phyloP scores from a whole-genome alignment of 1,140 invertebrate genomes.

The Rhizoglyphus robini region DNA sequence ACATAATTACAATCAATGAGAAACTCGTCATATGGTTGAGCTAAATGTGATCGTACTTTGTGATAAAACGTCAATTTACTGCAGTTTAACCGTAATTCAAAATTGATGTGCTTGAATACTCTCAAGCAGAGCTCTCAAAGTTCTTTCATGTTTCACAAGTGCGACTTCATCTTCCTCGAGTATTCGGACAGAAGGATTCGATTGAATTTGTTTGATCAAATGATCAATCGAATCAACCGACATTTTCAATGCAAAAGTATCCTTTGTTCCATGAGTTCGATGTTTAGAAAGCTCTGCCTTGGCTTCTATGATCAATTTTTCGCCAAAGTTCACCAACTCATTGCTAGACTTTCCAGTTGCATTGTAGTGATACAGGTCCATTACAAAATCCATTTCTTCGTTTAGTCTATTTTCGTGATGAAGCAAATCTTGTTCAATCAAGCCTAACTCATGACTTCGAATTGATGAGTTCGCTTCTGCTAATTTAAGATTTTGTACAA shows the following conservation, averaged over 20 bases:
- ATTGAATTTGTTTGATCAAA: no score
- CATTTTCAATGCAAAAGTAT: neutral
- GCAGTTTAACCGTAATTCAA: no score
- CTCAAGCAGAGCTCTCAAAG: no score
- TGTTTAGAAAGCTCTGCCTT: neutral
- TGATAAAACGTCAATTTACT: no score
- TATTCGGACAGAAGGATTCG: no score
- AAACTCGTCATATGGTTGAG: no score
- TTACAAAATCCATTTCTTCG: neutral
- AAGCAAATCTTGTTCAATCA: neutral
- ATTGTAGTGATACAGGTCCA: neutral
- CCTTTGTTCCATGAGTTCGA: neutral
- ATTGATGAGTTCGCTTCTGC: neutral
- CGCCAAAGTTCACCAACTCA: neutral
- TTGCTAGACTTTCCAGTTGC: neutral
- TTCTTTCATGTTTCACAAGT: no score
- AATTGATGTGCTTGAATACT: no score
- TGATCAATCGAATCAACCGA: neutral
- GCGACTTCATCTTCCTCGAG: no score
- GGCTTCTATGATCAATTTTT: neutral
- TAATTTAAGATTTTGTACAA: neutral
- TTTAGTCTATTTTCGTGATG: neutral
- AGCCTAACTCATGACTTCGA: neutral
- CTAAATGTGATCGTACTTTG: no score
- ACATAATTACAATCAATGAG: no score